These are phyloP conservation scores for Sphenopsis melanotis DNA, from an alignment of 2,797 vertebrate genomes.

Conservation along the genomic window DNA sequence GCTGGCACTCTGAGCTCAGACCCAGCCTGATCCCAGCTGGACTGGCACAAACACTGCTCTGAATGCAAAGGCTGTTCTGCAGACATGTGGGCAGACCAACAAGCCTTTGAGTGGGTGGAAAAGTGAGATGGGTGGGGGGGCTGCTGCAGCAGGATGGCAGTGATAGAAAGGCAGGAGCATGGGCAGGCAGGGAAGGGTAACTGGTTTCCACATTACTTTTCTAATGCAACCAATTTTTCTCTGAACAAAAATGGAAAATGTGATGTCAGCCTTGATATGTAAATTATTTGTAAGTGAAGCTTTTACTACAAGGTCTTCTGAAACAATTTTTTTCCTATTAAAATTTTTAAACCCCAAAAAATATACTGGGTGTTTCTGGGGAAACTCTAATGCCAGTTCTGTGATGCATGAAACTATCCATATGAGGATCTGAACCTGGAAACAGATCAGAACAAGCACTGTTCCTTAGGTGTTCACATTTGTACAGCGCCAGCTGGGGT, in stretches of 20 bases:
- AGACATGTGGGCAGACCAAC: neutral
- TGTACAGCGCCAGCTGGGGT: neutral
- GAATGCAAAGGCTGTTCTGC: neutral
- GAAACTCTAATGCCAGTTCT: neutral
- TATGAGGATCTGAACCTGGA: neutral
- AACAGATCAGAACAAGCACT: neutral
- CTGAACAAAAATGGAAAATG: neutral
- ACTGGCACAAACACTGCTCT: neutral
- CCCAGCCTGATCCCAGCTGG: neutral
- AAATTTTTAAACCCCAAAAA: neutral
- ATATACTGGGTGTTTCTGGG: neutral
- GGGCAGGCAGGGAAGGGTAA: neutral
- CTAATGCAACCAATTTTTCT: neutral
- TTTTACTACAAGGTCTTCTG: neutral
- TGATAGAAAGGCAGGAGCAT: neutral
- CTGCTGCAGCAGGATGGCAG: neutral
- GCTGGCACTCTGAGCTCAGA: neutral
- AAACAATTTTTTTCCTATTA: neutral
- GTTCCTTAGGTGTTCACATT: neutral
- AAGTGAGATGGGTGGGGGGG: neutral
- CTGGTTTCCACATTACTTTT: neutral
- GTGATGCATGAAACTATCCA: neutral
- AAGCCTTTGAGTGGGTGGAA: neutral
- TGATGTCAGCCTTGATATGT: neutral
- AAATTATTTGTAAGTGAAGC: neutral